Percentiles rank a stretch among this genome's conserved stretches.
These are phyloP conservation scores for Cotesia congregata DNA, from an alignment of 2,888 invertebrate genomes.

Conservation along the genomic window DNA sequence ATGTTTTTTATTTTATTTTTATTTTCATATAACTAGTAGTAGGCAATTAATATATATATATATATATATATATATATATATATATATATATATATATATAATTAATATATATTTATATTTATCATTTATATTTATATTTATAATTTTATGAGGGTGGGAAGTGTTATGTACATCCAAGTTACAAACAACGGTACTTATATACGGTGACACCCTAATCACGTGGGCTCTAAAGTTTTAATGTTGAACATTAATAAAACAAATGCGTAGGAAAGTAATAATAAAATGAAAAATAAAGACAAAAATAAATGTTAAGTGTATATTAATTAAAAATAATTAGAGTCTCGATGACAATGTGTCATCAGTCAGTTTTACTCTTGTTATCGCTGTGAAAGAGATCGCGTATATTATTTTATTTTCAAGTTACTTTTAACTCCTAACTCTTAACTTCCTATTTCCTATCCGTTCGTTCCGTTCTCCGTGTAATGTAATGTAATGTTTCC, in stretches of 20 bases:
- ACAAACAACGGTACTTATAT: constrained; percentile 48
- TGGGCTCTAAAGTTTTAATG: constrained; percentile 57
- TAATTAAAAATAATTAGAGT: constrained; percentile 24
- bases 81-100: constrained; percentile 16
- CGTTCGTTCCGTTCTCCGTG: too few species aligned
- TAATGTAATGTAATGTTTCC: not conserved
- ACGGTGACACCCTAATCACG: constrained; percentile 41
- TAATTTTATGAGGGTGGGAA: constrained; percentile 48
- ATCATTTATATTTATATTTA: not conserved
- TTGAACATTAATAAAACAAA: constrained; percentile 56
- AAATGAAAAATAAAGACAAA: constrained; percentile 2
- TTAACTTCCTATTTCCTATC: constrained; percentile 24
- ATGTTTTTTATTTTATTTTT: constrained; percentile 42
- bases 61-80: not conserved
- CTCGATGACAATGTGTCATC: not conserved
- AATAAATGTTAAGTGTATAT: constrained; percentile 14
- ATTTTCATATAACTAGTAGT: constrained; percentile 56
- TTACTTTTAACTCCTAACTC: constrained; percentile 31
- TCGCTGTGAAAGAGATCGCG: constrained; percentile 30
- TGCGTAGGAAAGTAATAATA: constrained; percentile 21
- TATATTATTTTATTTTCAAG: constrained; percentile 22
- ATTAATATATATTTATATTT: constrained; percentile 29
- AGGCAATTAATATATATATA: constrained; percentile 57
- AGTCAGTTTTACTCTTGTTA: constrained; percentile 19
- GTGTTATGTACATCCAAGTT: constrained; percentile 53